Evolutionary conservation across 2,888 invertebrate species (phyloP), one percentile per base, ranked within the genome.

Genomic region (Falcaria lacertinaria): DNA sequence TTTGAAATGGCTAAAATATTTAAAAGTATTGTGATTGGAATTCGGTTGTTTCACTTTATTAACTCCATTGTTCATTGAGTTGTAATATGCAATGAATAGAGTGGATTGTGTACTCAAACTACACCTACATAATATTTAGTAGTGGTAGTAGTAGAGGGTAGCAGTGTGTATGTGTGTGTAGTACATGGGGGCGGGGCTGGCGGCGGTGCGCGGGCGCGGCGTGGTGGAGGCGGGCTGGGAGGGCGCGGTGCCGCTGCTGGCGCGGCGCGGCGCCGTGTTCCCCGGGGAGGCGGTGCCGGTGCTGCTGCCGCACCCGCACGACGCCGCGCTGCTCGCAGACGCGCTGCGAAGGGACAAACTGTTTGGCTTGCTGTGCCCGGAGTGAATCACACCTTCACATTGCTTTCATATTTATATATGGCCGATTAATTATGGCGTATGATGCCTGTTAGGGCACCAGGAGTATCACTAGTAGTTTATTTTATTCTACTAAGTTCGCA

Each of bases 211-310:
- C 16, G 87, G 88, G 32, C 76, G 86, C 36, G 57, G 60, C 2
- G 71, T 83, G 54, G 63, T 83, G 62, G 88, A 86, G 62, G 64
- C 81, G 37, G 89, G 89, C 13, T 86, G 89, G 88, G 45, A 52
- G 14, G 88, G 83, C 1, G 55, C 57, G 6, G 69, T 89, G 59
- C 79, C 85, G 1, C 79, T 63, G 48, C 48, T 69, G 50, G 75
- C 75, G 36, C 83, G 84, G 60, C 75, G 71, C 46, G 76, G 79
- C 22, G 71, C 74, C 28, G 80, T 89, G 60, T 89, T 89, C 67
- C 89, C 89, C 1, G 89, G 89, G 6, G 89, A 90, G 70, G 82
- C 78, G 0, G 81, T 90, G 55, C 89, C 89, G 47, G 76, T 89
- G 81, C 62, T 87, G 54, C 64, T 88, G 52, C 58, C 64, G 15